Evolutionary conservation across 2,888 invertebrate genomes (phyloP), one percentile per base, ranked within the genome.

Genomic region (Cataglyphis rosenhaueri): DNA sequence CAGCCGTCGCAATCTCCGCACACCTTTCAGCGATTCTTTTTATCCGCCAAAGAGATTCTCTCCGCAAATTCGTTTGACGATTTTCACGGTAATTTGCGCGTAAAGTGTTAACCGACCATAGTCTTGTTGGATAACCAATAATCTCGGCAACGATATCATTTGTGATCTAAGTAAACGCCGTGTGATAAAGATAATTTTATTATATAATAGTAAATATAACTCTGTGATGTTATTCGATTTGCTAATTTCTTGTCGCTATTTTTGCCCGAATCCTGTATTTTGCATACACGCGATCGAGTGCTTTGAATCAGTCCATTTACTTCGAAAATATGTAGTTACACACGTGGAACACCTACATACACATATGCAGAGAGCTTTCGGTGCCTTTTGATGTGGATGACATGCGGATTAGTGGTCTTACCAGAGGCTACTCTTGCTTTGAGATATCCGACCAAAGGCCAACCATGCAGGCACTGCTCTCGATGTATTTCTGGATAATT

Each of bases 401-500:
- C 91, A 90, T 87, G 88, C 86, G 89, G 91, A 91, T 91, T 91
- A 91, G 89, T 88, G 89, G 85, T 83, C 84, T 76, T 75, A 83
- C 85, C 78, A 74, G 83, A 84, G 87, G 88, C 86, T 91, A n/a
- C 48, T 90, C 90, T 87, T 91, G 91, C 91, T 91, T 91, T 90
- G 91, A 92, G 85, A 89, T 84, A 84, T 86, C 82, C 79, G 76
- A 81, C 65, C 81, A 82, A 84, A 89, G 82, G 65, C 82, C 74
- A 35, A 66, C 35, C 71, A 64, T 71, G 57, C 66, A 85, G 62
- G 25, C 10, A 29, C 81, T 65, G 64, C 78, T 68, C 85, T 86
- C 85, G 83, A 88, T 87, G 87, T 88, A 89, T 91, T 92, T 90
- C 86, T 82, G 85, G 89, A 85, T 91, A 91, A 91, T 92, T 91